These are phyloP conservation scores for Melanophora roralis DNA, from an alignment of 2,888 invertebrate species.

Conservation along the genomic window DNA sequence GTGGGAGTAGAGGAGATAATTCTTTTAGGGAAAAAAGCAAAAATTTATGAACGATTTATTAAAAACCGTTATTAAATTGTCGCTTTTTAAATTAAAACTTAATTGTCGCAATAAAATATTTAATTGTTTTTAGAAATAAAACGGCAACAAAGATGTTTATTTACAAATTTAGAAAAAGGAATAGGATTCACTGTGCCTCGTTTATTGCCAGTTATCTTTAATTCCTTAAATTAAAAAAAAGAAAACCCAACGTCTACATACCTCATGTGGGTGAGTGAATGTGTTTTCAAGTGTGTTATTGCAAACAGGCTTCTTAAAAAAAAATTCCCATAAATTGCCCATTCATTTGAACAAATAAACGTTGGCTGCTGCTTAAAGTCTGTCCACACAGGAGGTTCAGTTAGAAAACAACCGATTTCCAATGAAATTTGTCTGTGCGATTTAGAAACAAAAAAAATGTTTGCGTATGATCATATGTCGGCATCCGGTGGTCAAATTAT, in stretches of 20 bases:
- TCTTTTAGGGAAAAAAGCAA: no score
- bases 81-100: no score
- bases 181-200: no score
- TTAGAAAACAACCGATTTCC: conserved; percentile 41
- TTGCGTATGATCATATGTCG: conserved; percentile 33
- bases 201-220: neutral
- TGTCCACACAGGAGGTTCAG: neutral
- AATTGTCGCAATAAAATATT: no score
- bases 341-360: conserved; percentile 30
- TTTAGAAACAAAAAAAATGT: conserved; percentile 27
- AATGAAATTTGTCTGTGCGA: conserved; percentile 32
- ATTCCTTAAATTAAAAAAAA: neutral
- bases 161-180: no score
- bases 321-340: neutral
- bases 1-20: no score
- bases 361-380: neutral
- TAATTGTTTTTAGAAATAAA: no score
- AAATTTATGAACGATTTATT: no score
- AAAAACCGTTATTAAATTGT: no score
- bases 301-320: conserved; percentile 30
- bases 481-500: conserved; percentile 55
- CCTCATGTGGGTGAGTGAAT: conserved; percentile 21
- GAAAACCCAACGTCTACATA: neutral
- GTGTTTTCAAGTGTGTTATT: neutral
- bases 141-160: no score